Evolutionary conservation across 2,113 vertebrate genomes (phyloP).

Genomic region (Gobius niger): DNA sequence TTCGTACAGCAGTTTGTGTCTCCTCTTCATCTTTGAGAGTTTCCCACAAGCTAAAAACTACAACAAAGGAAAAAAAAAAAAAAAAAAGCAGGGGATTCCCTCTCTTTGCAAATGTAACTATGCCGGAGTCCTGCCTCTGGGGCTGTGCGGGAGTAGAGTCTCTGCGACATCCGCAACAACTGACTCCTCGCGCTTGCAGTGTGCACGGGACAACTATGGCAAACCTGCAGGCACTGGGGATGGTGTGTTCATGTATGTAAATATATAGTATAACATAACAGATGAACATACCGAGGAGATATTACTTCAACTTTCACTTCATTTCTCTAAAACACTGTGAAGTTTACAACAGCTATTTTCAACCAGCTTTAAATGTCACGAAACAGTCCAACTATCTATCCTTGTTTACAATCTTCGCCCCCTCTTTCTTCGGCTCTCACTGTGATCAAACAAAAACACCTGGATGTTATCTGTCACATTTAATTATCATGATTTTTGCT

Average conservation of each 20-base stretch:
- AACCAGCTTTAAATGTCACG: too few species aligned
- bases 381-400: not conserved
- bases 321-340: too few species aligned
- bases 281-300: too few species aligned
- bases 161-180: slow-evolving; percentile 45
- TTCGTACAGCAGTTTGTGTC: slow-evolving; percentile 46
- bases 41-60: slow-evolving; percentile 53
- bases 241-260: not conserved
- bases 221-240: slow-evolving; percentile 19
- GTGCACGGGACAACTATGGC: slow-evolving; percentile 43
- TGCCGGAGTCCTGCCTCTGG: slow-evolving; percentile 44
- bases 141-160: slow-evolving; percentile 13
- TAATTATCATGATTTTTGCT: slow-evolving; percentile 4
- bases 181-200: slow-evolving; percentile 34
- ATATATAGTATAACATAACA: not conserved
- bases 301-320: too few species aligned
- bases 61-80: slow-evolving; percentile 30
- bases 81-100: slow-evolving; percentile 42
- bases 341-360: too few species aligned
- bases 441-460: not conserved
- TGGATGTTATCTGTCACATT: not conserved
- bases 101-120: slow-evolving; percentile 62
- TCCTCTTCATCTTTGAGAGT: slow-evolving; percentile 21
- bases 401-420: not conserved
- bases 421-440: slow-evolving; percentile 3